Conservation (phyloP, 2,113 vertebrate genomes). For the Hemiscyllium ocellatum region DNA sequence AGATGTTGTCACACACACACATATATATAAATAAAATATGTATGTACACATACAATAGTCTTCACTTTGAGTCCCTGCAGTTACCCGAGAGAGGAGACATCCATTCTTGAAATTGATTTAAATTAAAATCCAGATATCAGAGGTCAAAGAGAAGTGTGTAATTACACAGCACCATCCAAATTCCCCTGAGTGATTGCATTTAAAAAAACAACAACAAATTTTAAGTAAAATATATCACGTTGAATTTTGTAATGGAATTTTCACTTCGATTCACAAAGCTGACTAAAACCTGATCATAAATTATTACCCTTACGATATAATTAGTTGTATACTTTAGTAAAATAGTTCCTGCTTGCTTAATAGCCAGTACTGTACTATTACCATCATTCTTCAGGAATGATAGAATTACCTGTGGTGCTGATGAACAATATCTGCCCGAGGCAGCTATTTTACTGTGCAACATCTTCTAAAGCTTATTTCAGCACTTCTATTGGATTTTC, state of each 20-base stretch:
- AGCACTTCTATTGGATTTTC: not conserved
- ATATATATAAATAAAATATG: too few species aligned
- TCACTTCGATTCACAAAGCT: not conserved
- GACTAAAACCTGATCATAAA: not conserved
- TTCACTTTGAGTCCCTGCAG: not conserved
- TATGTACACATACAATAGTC: too few species aligned
- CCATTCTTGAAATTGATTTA: not conserved
- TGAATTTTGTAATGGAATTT: not conserved
- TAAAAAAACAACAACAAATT: not conserved
- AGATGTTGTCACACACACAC: too few species aligned
- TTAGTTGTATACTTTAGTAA: not conserved
- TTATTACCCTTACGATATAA: not conserved
- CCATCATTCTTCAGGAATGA: not conserved
- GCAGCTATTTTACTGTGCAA: not conserved
- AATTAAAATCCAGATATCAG: not conserved
- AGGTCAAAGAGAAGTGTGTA: not conserved
- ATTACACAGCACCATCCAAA: not conserved
- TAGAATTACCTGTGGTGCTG: constrained; percentile 16
- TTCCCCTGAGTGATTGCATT: not conserved
- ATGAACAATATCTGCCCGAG: constrained; percentile 23
- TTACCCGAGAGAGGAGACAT: not conserved
- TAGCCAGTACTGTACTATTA: not conserved
- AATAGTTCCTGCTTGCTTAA: not conserved
- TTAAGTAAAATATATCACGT: not conserved
- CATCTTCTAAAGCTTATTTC: not conserved